These are phyloP conservation scores for Actinostola sp. DNA, from an alignment of 92 coral and sea anemone species.

Conservation along the genomic window DNA sequence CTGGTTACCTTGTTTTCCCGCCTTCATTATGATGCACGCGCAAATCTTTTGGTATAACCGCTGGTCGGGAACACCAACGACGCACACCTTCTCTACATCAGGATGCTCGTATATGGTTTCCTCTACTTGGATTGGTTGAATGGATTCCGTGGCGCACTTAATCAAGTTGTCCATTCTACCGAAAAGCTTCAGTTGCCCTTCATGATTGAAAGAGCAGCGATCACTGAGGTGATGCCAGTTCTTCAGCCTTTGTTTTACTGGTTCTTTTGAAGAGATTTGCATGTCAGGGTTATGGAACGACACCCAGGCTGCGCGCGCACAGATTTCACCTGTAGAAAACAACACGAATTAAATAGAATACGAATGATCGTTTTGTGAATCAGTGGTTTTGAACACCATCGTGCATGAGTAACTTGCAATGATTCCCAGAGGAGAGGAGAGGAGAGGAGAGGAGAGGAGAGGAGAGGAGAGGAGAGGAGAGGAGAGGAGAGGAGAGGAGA, in stretches of 20 bases:
- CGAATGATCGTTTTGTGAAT: too few relatives aligned
- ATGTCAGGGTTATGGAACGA: not conserved
- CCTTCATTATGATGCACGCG: slow-evolving; percentile 51
- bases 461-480: too few relatives aligned
- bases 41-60: slow-evolving; percentile 47
- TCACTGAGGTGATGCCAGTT: not conserved
- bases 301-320: not conserved
- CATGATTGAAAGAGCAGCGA: not conserved
- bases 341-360: too few relatives aligned
- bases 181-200: slow-evolving; percentile 27
- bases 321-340: not conserved
- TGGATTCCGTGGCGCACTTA: slow-evolving; percentile 17
- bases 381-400: too few relatives aligned
- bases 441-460: too few relatives aligned
- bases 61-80: slow-evolving; percentile 54
- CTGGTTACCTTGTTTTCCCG: slow-evolving; percentile 14
- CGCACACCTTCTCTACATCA: slow-evolving; percentile 25
- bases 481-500: too few relatives aligned
- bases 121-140: slow-evolving; percentile 42
- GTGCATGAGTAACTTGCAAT: too few relatives aligned
- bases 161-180: slow-evolving; percentile 44
- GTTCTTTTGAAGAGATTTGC: not conserved
- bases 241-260: too few relatives aligned
- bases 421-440: too few relatives aligned
- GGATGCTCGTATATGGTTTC: slow-evolving; percentile 27